Evolutionary conservation across 2,888 invertebrate genomes (phyloP).

Genomic region (Lampropteryx suffumata): DNA sequence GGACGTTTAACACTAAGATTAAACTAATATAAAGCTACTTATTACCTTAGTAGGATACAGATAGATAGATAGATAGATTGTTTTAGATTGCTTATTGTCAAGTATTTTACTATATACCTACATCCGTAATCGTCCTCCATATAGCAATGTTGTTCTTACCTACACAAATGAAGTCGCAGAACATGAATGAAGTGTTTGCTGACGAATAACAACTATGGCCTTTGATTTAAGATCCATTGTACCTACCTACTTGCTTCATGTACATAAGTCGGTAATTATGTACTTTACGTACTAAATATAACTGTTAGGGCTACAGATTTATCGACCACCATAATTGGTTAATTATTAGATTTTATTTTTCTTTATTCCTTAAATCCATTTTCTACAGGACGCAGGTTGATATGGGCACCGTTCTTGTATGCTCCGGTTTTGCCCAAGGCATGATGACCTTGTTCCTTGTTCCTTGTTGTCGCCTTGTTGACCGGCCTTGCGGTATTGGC

Average conservation of each 20-base stretch:
- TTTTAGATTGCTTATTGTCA: conserved; percentile 40
- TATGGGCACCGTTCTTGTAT: conserved; percentile 61
- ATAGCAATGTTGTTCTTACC: conserved; percentile 19
- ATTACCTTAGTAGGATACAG: no score
- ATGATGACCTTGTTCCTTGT: conserved; percentile 74
- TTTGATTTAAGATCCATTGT: conserved; percentile 12
- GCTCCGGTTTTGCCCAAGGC: conserved; percentile 60
- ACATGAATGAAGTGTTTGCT: conserved; percentile 30
- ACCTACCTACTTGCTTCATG: neutral
- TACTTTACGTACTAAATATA: no score
- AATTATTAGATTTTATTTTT: no score
- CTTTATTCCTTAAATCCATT: neutral
- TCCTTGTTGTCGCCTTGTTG: conserved; percentile 61
- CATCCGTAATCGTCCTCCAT: conserved; percentile 20
- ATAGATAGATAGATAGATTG: no score
- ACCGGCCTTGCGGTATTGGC: conserved; percentile 70
- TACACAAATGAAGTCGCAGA: conserved; percentile 24
- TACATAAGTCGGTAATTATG: neutral
- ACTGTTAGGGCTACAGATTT: no score
- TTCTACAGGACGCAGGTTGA: conserved; percentile 56
- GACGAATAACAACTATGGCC: conserved; percentile 26
- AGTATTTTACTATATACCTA: conserved; percentile 25
- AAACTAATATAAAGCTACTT: no score
- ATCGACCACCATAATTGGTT: neutral
- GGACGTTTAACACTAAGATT: no score